phyloP scores from a whole-genome alignment of 2,797 vertebrate genomes.

The Tiaroga cobitis region DNA sequence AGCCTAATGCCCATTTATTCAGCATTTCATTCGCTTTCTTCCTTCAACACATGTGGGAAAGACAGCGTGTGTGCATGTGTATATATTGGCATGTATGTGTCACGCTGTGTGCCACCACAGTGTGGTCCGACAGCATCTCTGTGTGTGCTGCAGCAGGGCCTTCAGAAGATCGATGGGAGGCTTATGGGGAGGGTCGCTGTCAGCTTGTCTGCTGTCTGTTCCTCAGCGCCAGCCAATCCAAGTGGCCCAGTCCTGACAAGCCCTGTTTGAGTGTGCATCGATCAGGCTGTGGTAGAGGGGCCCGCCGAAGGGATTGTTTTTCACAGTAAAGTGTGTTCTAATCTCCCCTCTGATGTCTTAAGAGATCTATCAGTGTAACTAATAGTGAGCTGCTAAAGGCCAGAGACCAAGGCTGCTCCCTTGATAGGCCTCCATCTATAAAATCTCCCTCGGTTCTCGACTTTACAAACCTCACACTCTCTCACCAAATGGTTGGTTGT shows the following conservation, averaged over 20 bases:
- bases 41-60: slow-evolving; percentile 28
- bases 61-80: slow-evolving; percentile 39
- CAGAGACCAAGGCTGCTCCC: slow-evolving; percentile 49
- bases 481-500: slow-evolving; percentile 16
- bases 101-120: slow-evolving; percentile 38
- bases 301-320: slow-evolving; percentile 67
- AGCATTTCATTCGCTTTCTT: neutral
- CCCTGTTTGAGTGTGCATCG: slow-evolving; percentile 63
- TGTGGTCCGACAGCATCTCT: slow-evolving; percentile 41
- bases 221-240: slow-evolving; percentile 67
- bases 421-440: slow-evolving; percentile 44
- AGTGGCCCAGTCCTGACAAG: slow-evolving; percentile 68
- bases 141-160: slow-evolving; percentile 53
- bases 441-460: slow-evolving; percentile 21
- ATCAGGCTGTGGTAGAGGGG: slow-evolving; percentile 65
- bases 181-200: slow-evolving; percentile 61
- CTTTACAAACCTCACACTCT: slow-evolving; percentile 29
- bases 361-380: slow-evolving; percentile 60
- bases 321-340: slow-evolving; percentile 60
- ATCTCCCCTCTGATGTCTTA: slow-evolving; percentile 64
- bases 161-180: slow-evolving; percentile 69
- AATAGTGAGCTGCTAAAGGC: slow-evolving; percentile 53
- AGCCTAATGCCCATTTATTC: neutral
- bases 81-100: slow-evolving; percentile 52
- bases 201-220: slow-evolving; percentile 68